Percentiles rank a stretch among this genome's conserved stretches.
phyloP scores from a whole-genome alignment of 1,140 invertebrate species.

The Penaeus indicus region DNA sequence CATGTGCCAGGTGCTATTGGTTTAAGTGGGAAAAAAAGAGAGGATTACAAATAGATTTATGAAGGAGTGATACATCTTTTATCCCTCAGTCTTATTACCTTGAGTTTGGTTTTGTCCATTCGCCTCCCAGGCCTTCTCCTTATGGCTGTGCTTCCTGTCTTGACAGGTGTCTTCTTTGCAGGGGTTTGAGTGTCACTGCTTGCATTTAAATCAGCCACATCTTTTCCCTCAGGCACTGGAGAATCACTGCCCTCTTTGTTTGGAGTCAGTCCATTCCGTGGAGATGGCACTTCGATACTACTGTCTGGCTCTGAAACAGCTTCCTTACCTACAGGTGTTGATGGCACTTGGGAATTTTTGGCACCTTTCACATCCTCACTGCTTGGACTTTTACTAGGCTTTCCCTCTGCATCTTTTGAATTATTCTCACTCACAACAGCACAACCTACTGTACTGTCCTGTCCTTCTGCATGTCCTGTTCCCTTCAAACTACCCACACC shows the following conservation, averaged over 20 bases:
- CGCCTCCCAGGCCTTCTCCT: constrained; percentile 77
- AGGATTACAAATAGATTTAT: too few relatives aligned
- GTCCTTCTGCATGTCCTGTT: too few relatives aligned
- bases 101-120: constrained; percentile 79
- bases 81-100: constrained; percentile 17
- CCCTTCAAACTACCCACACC: too few relatives aligned
- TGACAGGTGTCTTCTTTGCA: constrained; percentile 66
- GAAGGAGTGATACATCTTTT: neutral
- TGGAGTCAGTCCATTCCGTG: constrained; percentile 1
- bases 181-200: neutral
- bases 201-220: neutral
- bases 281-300: neutral
- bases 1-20: too few relatives aligned
- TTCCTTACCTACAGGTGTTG: constrained; percentile 25
- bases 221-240: neutral
- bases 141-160: constrained; percentile 79
- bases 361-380: neutral
- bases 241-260: neutral
- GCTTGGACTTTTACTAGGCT: neutral
- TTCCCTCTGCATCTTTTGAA: neutral
- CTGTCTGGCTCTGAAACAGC: constrained; percentile 10
- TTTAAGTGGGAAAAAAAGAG: too few relatives aligned
- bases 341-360: constrained; percentile 16
- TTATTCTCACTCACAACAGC: neutral
- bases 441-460: too few relatives aligned